Conservation (phyloP, 1,140 invertebrate genomes). For the Dermatophagoides farinae region DNA sequence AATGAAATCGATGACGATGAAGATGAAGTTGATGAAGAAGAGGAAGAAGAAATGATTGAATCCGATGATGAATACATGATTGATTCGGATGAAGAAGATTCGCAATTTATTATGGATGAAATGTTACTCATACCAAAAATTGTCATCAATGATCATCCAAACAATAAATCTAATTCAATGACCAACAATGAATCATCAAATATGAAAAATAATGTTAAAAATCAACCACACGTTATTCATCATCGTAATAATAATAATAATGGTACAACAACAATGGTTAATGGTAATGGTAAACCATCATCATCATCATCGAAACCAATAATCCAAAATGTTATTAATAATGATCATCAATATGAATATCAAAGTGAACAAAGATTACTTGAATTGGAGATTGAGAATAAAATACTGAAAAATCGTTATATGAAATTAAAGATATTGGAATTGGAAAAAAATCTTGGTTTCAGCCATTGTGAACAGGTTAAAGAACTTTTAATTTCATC, state of each 20-base stretch:
- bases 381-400: slow-evolving; percentile 3
- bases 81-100: not conserved
- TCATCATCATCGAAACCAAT: not conserved
- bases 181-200: not conserved
- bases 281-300: not conserved
- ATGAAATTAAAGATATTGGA: slow-evolving; percentile 4
- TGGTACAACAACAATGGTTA: not conserved
- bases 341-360: not conserved
- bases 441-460: not conserved
- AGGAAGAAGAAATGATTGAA: not conserved
- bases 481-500: not conserved
- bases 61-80: not conserved
- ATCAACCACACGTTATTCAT: not conserved
- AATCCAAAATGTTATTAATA: not conserved
- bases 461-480: not conserved
- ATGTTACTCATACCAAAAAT: not conserved
- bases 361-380: not conserved
- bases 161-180: not conserved
- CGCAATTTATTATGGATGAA: not conserved
- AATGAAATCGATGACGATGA: slow-evolving; percentile 2
- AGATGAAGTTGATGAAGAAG: not conserved
- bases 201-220: too few species aligned
- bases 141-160: not conserved
- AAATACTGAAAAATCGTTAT: slow-evolving; percentile 3
- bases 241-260: not conserved